Conservation (phyloP, 2,113 vertebrate genomes). For the Chaetura pelagica region DNA sequence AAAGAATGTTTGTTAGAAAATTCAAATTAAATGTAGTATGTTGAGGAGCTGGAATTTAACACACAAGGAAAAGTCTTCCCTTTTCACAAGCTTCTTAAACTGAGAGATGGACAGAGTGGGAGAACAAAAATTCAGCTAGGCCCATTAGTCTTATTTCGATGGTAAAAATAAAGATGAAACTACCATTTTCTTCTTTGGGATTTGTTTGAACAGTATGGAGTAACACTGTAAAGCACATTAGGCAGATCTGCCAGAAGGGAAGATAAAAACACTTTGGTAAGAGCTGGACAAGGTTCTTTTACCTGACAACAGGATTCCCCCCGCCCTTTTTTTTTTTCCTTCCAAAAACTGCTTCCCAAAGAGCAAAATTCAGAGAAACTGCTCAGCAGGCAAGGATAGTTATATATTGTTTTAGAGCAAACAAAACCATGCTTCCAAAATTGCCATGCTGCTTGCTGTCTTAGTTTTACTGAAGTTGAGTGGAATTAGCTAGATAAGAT, state of each 20-base stretch:
- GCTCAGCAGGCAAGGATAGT: background rate
- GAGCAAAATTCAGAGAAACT: background rate
- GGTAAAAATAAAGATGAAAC: background rate
- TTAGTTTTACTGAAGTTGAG: background rate
- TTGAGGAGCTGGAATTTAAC: background rate
- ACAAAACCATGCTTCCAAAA: background rate
- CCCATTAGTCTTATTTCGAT: background rate
- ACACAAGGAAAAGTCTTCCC: background rate
- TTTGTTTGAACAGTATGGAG: background rate
- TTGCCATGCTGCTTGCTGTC: accelerated
- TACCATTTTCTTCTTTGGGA: background rate
- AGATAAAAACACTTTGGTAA: background rate
- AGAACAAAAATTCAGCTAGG: background rate
- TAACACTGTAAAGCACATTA: background rate
- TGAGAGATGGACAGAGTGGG: background rate
- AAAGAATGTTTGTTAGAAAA: background rate
- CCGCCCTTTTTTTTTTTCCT: no score
- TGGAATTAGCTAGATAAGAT: background rate
- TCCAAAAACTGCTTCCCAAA: background rate
- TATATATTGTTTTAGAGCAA: background rate
- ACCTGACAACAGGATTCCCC: background rate
- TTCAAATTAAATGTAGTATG: background rate
- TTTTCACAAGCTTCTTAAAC: background rate
- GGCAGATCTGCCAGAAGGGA: background rate
- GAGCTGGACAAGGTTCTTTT: background rate